A percentile compares a stretch with the other conserved stretches of the same genome.
phyloP scores from a whole-genome alignment of 2,888 invertebrate species.

The Horisme vitalbata region DNA sequence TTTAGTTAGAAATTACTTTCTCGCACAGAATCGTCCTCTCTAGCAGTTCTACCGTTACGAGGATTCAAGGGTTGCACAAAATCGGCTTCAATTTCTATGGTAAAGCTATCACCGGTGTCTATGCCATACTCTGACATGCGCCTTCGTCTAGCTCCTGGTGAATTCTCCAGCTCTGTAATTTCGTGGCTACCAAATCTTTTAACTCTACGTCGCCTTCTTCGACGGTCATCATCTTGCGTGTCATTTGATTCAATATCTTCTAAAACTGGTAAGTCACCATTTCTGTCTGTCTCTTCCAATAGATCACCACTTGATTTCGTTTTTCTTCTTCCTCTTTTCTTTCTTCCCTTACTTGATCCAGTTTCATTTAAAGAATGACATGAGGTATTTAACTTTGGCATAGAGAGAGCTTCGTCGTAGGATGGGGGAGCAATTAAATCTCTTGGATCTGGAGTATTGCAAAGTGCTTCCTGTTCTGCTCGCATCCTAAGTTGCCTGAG shows the following conservation, averaged over 20 bases:
- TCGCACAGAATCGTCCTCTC: slow-evolving; percentile 66
- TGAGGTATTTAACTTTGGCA: slow-evolving; percentile 86
- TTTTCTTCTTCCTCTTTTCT: slow-evolving; percentile 71
- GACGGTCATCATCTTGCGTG: slow-evolving; percentile 45
- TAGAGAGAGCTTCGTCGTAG: slow-evolving; percentile 89
- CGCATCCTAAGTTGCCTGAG: slow-evolving; percentile 78
- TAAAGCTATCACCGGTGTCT: slow-evolving; percentile 47
- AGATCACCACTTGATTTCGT: slow-evolving; percentile 79
- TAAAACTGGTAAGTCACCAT: slow-evolving; percentile 59
- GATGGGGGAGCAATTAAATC: slow-evolving; percentile 88
- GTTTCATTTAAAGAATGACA: slow-evolving; percentile 80
- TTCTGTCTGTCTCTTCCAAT: slow-evolving; percentile 71
- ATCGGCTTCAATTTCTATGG: slow-evolving; percentile 64
- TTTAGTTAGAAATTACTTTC: slow-evolving; percentile 72
- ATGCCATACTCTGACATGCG: slow-evolving; percentile 63
- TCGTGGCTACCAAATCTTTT: slow-evolving; percentile 72
- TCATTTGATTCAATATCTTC: slow-evolving; percentile 62
- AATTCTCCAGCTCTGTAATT: slow-evolving; percentile 70
- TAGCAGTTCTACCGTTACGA: slow-evolving; percentile 62
- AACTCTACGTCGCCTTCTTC: slow-evolving; percentile 53
- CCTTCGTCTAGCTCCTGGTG: slow-evolving; percentile 70
- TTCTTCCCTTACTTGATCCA: slow-evolving; percentile 66
- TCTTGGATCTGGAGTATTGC: slow-evolving; percentile 86
- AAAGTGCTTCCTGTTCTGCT: slow-evolving; percentile 78
- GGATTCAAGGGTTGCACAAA: slow-evolving; percentile 56